phyloP scores from a whole-genome alignment of 2,888 invertebrate genomes.

The Diabrotica balteata region DNA sequence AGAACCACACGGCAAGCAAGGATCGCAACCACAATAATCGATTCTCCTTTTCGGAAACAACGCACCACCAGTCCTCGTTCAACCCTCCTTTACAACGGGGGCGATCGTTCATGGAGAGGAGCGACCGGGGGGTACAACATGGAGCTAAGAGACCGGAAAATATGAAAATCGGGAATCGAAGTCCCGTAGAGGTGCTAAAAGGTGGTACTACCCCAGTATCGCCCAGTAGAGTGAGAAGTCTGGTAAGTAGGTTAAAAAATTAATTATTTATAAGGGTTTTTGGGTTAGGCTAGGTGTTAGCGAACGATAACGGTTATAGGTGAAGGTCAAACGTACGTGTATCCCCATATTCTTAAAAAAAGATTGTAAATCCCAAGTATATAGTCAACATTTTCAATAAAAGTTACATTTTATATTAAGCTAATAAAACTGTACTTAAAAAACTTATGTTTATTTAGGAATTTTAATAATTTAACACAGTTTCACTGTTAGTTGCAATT shows the following conservation, averaged over 20 bases:
- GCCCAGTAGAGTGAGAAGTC: conserved; percentile 61
- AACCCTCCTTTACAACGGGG: conserved; percentile 49
- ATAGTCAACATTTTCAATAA: too few relatives aligned
- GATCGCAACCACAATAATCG: conserved; percentile 37
- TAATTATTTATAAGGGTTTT: conserved; percentile 43
- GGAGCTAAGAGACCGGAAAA: conserved; percentile 67
- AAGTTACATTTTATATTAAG: too few relatives aligned
- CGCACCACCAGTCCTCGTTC: conserved; percentile 36
- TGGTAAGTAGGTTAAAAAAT: conserved; percentile 60
- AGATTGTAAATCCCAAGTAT: too few relatives aligned
- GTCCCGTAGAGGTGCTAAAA: conserved; percentile 25
- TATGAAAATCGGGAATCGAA: conserved; percentile 44
- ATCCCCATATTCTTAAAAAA: too few relatives aligned
- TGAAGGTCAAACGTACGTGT: neutral
- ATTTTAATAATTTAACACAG: too few relatives aligned
- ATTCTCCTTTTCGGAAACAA: conserved; percentile 16
- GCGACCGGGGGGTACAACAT: conserved; percentile 59
- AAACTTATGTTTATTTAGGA: too few relatives aligned
- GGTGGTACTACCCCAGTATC: conserved; percentile 48
- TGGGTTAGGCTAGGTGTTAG: neutral
- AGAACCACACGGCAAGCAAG: conserved; percentile 41
- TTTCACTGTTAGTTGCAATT: too few relatives aligned
- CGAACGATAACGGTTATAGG: neutral
- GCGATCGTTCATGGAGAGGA: conserved; percentile 55
- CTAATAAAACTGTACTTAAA: too few relatives aligned